These are phyloP conservation scores for Drosophila eohydei DNA, from an alignment of 2,888 invertebrate genomes.

Conservation along the genomic window DNA sequence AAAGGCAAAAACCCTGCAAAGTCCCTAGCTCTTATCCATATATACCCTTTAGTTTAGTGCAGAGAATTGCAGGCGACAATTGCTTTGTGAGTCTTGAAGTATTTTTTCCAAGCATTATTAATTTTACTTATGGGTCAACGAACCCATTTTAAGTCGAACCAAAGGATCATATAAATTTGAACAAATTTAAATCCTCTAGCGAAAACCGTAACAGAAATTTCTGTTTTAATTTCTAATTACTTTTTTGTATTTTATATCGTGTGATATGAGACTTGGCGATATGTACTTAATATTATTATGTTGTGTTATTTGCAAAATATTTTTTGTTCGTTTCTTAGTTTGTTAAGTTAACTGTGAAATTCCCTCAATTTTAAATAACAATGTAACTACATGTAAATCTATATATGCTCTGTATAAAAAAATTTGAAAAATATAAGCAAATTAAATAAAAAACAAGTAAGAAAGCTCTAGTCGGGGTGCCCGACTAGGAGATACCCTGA, in stretches of 20 bases:
- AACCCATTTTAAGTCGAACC: background rate
- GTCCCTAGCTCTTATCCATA: conserved; percentile 7
- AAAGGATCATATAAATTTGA: too few relatives aligned
- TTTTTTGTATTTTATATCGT: conserved; percentile 17
- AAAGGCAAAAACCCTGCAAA: conserved; percentile 40
- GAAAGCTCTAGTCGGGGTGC: too few relatives aligned
- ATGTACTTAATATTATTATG: conserved; percentile 47
- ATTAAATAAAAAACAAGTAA: background rate
- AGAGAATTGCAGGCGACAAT: conserved; percentile 44
- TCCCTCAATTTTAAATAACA: conserved; percentile 25
- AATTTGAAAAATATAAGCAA: conserved; percentile 27
- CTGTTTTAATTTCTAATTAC: conserved; percentile 14
- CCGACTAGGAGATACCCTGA: too few relatives aligned
- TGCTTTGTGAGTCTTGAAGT: conserved; percentile 27
- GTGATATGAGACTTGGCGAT: conserved; percentile 42
- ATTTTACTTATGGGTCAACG: background rate
- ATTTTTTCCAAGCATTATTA: conserved; percentile 28
- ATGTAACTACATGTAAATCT: conserved; percentile 29
- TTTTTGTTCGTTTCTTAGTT: conserved; percentile 24
- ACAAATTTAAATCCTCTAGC: background rate
- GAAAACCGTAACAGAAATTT: background rate
- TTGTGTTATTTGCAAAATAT: conserved; percentile 5
- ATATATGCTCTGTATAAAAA: conserved; percentile 43
- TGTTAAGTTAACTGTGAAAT: conserved; percentile 38
- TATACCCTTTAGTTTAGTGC: conserved; percentile 38